A percentile compares a stretch with the other conserved stretches of the same genome.
These are phyloP conservation scores for Dicerorhinus sumatrensis DNA, from an alignment of 2,113 vertebrate species.

Conservation along the genomic window DNA sequence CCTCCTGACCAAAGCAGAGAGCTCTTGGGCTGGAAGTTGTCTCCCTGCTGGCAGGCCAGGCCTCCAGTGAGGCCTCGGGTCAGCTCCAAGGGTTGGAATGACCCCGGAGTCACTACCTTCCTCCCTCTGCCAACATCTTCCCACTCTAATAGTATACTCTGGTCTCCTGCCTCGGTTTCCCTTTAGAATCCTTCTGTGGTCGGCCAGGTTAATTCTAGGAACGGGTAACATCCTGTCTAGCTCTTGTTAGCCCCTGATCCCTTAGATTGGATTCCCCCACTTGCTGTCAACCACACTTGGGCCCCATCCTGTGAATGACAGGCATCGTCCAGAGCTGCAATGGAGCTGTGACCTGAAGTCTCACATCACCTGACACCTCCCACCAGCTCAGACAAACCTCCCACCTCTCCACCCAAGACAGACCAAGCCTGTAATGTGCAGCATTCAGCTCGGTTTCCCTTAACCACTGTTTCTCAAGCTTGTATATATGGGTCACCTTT, in stretches of 20 bases:
- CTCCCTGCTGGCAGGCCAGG: background rate
- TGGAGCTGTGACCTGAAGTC: background rate
- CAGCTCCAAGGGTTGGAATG: background rate
- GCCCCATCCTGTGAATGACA: background rate
- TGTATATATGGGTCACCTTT: too few relatives aligned
- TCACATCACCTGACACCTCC: background rate
- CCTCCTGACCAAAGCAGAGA: background rate
- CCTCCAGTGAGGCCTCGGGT: background rate
- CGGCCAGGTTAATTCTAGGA: background rate
- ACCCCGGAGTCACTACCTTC: background rate
- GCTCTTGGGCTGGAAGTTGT: fast-evolving
- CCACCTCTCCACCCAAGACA: background rate
- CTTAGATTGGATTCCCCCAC: background rate
- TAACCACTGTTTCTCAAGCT: background rate
- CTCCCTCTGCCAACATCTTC: background rate
- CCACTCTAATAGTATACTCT: fast-evolving
- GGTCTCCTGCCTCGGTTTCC: background rate
- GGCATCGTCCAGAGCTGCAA: background rate
- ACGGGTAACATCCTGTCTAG: fast-evolving
- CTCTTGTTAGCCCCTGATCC: background rate
- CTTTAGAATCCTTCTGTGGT: background rate
- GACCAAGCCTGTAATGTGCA: fast-evolving
- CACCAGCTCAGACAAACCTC: background rate
- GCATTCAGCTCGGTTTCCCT: background rate
- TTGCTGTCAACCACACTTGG: background rate